A percentile compares a stretch with the other conserved stretches of the same genome.
Evolutionary conservation across 2,797 vertebrate genomes (phyloP).

Genomic region (Ceyx erithaca): DNA sequence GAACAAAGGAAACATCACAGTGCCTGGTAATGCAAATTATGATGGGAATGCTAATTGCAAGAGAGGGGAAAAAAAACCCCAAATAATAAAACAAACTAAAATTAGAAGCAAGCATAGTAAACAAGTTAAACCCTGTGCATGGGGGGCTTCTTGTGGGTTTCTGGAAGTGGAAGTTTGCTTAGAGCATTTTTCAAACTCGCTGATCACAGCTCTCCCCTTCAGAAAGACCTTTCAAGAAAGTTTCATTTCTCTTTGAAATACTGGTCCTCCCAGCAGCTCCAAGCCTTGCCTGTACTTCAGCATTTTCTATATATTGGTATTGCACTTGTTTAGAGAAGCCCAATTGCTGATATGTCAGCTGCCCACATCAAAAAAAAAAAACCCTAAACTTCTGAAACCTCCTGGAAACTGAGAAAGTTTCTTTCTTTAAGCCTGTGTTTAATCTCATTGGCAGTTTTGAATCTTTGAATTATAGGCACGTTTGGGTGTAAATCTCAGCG

Average conservation of each 20-base stretch:
- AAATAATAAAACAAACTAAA: neutral
- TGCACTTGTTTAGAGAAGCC: neutral
- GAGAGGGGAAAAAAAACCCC: neutral
- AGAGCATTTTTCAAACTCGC: neutral
- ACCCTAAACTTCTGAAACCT: neutral
- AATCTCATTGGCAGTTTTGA: neutral
- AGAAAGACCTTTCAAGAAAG: neutral
- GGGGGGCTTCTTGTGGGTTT: neutral
- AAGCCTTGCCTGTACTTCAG: neutral
- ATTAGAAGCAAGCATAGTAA: neutral
- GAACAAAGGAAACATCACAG: neutral
- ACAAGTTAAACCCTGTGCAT: neutral
- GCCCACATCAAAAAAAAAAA: conserved; percentile 4
- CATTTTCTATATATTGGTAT: fast-evolving
- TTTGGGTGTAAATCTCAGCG: neutral
- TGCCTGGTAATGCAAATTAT: neutral
- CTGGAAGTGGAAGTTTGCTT: neutral
- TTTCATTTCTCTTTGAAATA: neutral
- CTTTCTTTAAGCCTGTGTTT: neutral
- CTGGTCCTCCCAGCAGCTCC: neutral
- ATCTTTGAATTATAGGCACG: neutral
- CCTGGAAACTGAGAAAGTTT: neutral
- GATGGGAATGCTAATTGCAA: no score
- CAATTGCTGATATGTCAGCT: neutral
- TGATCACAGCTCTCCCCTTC: neutral